A percentile compares a stretch with the other conserved stretches of the same genome.
These are phyloP conservation scores for Zapus hudsonius DNA, from an alignment of 2,113 vertebrate genomes.

Conservation along the genomic window DNA sequence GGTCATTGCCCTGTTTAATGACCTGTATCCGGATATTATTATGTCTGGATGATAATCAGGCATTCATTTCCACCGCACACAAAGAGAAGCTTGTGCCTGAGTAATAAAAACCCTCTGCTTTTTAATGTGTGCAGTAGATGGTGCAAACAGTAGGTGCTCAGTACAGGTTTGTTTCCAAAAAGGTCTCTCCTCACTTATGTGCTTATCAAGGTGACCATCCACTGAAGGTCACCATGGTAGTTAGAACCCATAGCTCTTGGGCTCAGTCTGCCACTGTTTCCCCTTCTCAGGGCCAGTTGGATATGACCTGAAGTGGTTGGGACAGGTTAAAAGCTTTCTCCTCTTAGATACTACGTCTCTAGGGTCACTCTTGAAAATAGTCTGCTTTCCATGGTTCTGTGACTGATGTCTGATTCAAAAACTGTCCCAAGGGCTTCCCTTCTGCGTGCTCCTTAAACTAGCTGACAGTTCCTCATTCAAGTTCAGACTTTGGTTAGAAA, in stretches of 20 bases:
- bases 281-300: not conserved
- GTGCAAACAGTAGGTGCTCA: constrained; percentile 17
- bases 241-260: not conserved
- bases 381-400: not conserved
- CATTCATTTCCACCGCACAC: not conserved
- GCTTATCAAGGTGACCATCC: not conserved
- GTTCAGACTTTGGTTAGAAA: not conserved
- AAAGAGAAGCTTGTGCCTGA: constrained; percentile 21
- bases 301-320: no score
- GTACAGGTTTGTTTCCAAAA: not conserved
- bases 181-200: constrained; percentile 8
- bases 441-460: not conserved
- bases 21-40: constrained; percentile 36
- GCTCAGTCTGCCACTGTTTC: not conserved
- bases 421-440: not conserved
- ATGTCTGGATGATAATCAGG: constrained; percentile 39
- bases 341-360: not conserved
- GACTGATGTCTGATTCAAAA: not conserved
- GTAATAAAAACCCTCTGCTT: constrained; percentile 10
- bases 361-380: not conserved
- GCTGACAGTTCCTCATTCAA: not conserved
- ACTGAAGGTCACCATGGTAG: not conserved
- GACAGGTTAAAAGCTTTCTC: not conserved
- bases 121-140: not conserved
- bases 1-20: constrained; percentile 35